Base-by-base conservation (phyloP, 2,797 vertebrate genomes). In the Huso huso region DNA sequence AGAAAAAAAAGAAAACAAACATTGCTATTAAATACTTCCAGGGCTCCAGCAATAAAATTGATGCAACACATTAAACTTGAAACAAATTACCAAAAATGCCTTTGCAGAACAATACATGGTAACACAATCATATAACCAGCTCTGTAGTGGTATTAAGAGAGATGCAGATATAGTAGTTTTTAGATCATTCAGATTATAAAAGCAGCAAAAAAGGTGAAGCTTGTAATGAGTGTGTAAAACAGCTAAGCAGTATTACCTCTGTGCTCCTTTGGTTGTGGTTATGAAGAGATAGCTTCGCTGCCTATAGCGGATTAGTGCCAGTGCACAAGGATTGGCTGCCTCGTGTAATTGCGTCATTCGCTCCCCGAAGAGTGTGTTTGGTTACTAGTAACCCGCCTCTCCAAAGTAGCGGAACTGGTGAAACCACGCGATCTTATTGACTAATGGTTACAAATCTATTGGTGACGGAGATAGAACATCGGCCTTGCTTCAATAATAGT, bases 291-390 rank as follows among this genome's bases (percentile, higher is more conserved):
- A 81, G 83, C 78, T 74, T 76, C 71, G 73, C 11, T 71, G 71
- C 82, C 78, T 79, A 78, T 70, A 49, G 48, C 78, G 65, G 78
- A 84, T 87, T 86, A 83, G 84, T 80, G 80, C 72, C 77, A 71
- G 76, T 80, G 79, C 77, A 78, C 82, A 79, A 75, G 63, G 71
- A 68, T 81, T 75, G 79, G 75, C 77, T 81, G 73, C 71, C 75
- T 76, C 63, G 64, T 73, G 7, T 71, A 62, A 63, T 67, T 63
- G 74, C 89, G 88, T 89, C 88, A 71, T 2, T 51, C 85, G 55
- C 75, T 68, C 68, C 62, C 23, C 51, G 49, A 23, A 52, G 13
- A 64, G n/a, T 51, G 9, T 10, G 15, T 62, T 6, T 62, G 23
- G 12, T 8, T 12, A 10, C 10, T 13, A 48, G 10, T 10, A 64